A percentile compares a stretch with the other conserved stretches of the same genome.
phyloP scores from a whole-genome alignment of 2,113 vertebrate species.

The Barbus barbus region DNA sequence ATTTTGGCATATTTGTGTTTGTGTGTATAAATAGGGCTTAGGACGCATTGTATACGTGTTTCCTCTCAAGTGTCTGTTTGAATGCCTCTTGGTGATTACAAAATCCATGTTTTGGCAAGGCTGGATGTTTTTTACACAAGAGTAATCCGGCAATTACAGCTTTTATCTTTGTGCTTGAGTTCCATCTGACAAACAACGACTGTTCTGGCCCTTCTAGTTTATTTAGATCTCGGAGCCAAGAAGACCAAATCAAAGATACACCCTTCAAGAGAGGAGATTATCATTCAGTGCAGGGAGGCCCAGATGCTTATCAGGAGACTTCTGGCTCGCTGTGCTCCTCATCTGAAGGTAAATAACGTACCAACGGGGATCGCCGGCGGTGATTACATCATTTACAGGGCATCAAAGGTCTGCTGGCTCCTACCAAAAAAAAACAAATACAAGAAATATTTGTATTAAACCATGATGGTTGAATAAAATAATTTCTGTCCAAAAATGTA shows the following conservation, averaged over 20 bases:
- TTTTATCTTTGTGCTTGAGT: slow-evolving; percentile 9
- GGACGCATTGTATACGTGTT: slow-evolving; percentile 3
- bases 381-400: slow-evolving; percentile 22
- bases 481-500: neutral
- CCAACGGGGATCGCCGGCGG: neutral
- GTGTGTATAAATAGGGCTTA: neutral
- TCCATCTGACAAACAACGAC: slow-evolving; percentile 17
- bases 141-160: slow-evolving; percentile 32
- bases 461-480: too few relatives aligned
- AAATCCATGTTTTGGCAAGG: slow-evolving; percentile 18
- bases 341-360: slow-evolving; percentile 52
- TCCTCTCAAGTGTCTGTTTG: neutral
- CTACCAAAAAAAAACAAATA: neutral
- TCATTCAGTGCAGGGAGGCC: slow-evolving; percentile 10
- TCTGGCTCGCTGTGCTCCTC: slow-evolving; percentile 41
- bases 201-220: neutral
- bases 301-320: slow-evolving; percentile 52
- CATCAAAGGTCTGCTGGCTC: neutral
- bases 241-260: slow-evolving; percentile 26
- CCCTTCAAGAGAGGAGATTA: slow-evolving; percentile 30
- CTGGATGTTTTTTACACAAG: slow-evolving; percentile 24
- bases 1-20: slow-evolving; percentile 30
- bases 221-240: slow-evolving; percentile 18
- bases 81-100: slow-evolving; percentile 23
- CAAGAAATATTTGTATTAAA: too few relatives aligned